Percentiles rank a stretch among this genome's conserved stretches.
These are phyloP conservation scores for Chitala chitala DNA, from an alignment of 2,113 vertebrate species.

Conservation along the genomic window DNA sequence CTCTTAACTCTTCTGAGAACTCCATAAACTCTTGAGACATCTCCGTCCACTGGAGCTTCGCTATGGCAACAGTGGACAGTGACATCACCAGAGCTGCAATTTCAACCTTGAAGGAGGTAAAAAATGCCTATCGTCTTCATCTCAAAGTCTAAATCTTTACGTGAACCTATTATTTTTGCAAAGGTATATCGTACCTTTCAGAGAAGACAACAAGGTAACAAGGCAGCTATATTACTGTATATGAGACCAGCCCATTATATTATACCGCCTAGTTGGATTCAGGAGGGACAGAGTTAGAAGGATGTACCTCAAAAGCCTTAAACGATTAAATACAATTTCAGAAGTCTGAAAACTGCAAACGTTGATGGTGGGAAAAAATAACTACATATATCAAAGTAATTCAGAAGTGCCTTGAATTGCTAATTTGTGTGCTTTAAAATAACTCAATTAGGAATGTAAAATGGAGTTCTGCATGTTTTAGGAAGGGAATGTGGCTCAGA, in stretches of 20 bases:
- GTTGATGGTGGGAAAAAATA: no score
- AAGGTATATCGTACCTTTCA: constrained; percentile 12
- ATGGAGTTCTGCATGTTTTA: no score
- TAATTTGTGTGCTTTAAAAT: neutral
- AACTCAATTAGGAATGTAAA: neutral
- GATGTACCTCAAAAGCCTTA: neutral
- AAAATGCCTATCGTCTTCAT: neutral
- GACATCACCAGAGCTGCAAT: neutral
- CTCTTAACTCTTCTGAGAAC: no score
- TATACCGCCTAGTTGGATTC: neutral
- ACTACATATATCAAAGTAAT: neutral
- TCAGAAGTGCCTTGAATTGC: neutral
- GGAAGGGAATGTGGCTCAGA: no score
- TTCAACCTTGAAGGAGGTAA: no score
- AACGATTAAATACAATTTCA: neutral
- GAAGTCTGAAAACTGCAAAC: no score
- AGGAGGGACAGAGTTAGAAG: neutral
- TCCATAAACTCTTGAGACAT: no score
- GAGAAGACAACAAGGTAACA: constrained; percentile 26
- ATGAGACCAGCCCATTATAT: neutral
- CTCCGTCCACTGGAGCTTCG: constrained; percentile 9
- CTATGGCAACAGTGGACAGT: neutral
- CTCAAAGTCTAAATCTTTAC: neutral
- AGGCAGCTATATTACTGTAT: constrained; percentile 35
- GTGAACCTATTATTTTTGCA: neutral